These are phyloP conservation scores for Spatula clypeata DNA, from an alignment of 2,797 vertebrate species.

Conservation along the genomic window DNA sequence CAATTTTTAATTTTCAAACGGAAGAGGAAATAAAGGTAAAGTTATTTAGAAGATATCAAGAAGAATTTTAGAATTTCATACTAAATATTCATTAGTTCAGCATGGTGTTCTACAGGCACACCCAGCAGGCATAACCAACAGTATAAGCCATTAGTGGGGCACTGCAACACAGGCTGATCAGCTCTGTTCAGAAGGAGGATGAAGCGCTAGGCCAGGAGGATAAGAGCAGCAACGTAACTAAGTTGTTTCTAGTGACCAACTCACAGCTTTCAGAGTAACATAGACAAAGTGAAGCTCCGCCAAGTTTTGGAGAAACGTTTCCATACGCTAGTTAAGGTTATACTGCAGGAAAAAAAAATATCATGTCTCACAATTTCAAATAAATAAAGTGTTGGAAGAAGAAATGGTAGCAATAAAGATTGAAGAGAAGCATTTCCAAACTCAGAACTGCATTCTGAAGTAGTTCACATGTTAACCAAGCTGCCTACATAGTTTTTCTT, in stretches of 20 bases:
- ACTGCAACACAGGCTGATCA: not conserved
- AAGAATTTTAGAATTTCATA: not conserved
- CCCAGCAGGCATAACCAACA: not conserved
- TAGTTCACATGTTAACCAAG: not conserved
- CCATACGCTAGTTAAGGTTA: not conserved
- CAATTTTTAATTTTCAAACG: not conserved
- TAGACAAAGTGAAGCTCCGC: not conserved
- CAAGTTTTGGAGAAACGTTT: not conserved
- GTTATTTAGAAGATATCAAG: not conserved
- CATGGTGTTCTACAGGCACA: accelerated
- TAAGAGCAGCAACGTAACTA: accelerated
- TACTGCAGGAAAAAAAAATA: not conserved
- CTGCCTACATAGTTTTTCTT: not conserved
- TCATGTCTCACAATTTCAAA: not conserved
- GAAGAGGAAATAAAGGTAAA: not conserved
- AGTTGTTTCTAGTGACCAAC: not conserved
- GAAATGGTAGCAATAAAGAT: not conserved
- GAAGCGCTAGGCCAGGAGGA: not conserved
- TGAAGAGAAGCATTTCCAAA: not conserved
- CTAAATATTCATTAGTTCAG: not conserved
- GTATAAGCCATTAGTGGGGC: accelerated
- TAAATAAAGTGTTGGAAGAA: accelerated
- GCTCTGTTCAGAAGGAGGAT: accelerated
- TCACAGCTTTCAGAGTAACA: not conserved
- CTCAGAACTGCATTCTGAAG: not conserved